Conservation (phyloP, 1,140 invertebrate genomes). For the Caligus rogercresseyi region DNA sequence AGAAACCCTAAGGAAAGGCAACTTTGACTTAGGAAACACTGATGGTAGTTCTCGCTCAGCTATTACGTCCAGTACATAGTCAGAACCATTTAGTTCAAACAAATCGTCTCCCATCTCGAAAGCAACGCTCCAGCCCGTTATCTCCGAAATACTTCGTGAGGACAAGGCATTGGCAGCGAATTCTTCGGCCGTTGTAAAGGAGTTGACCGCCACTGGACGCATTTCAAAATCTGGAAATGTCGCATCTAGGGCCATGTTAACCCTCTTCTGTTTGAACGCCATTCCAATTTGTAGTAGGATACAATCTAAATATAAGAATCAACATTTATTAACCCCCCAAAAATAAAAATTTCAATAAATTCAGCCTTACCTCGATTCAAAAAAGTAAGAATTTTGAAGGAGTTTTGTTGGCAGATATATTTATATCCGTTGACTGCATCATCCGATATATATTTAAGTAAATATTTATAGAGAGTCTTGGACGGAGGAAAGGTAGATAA, state of each 20-base stretch:
- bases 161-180: conserved; percentile 33
- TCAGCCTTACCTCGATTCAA: not conserved
- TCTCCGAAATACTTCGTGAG: conserved; percentile 34
- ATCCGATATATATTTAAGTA: conserved; percentile 66
- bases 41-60: conserved; percentile 75
- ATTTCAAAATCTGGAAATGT: conserved; percentile 42
- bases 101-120: conserved; percentile 42
- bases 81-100: conserved; percentile 45
- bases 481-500: conserved; percentile 76
- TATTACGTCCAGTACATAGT: conserved; percentile 76
- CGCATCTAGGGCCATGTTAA: conserved; percentile 57
- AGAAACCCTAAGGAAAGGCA: not conserved
- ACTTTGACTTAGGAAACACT: conserved; percentile 49
- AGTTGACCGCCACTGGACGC: conserved; percentile 14
- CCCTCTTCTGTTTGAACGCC: conserved; percentile 57
- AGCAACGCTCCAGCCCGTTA: conserved; percentile 63
- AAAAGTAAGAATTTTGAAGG: conserved; percentile 34
- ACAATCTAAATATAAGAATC: conserved; percentile 51
- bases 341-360: too few species aligned
- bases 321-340: too few species aligned
- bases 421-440: conserved; percentile 48
- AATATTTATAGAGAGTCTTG: conserved; percentile 53
- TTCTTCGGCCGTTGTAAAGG: conserved; percentile 59
- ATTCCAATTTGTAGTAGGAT: conserved; percentile 76
- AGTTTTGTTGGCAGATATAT: conserved; percentile 44